Base-by-base conservation (phyloP, 2,888 invertebrate genomes). In the Platycheirus albimanus region DNA sequence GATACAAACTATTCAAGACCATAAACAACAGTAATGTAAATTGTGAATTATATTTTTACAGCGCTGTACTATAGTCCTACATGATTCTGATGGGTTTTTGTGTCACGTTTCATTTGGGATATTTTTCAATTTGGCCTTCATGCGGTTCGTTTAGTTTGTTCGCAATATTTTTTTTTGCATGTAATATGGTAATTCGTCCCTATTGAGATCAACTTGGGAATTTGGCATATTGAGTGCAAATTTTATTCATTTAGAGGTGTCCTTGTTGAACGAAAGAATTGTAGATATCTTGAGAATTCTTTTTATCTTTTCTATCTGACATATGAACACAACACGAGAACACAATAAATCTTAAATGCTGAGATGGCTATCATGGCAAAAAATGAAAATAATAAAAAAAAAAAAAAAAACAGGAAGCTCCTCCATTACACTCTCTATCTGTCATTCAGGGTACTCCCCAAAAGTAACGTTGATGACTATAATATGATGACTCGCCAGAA, bases 91-190 rank as follows among this genome's bases (percentile, higher is more conserved):
- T 24, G 24, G 24, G n/a, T 13, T 13, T n/a, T 13, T 41, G n/a
- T 13, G 38, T 45, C 63, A 64, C 47, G 28, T 72, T 36, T 71
- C 71, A 45, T 24, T 20, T 33, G 61, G 8, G 51, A 51, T 58
- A 33, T 8, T 33, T 72, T 67, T 43, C 41, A 64, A 56, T 74
- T 58, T 67, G 56, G 43, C 74, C 66, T 75, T 58, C 41, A 47
- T 56, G 36, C 38, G 74, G 54, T 56, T 74, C 51, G 20, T 64
- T 72, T 47, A 30, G n/a, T 54, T 2, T 47, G 19, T n/a, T 28
- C 38, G 56, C 52, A 70, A 13, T 20, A 33, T 58, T 33, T 33
- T 33, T 33, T 33, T 33, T 6, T 3, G 24, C 24, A 64, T n/a
- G n/a, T n/a, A 33, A 24, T 58, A 66, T 58, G 45, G 33, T 66